A percentile compares a stretch with the other conserved stretches of the same genome.
phyloP scores from a whole-genome alignment of 1,140 invertebrate genomes.

The Anthonomus grandis region DNA sequence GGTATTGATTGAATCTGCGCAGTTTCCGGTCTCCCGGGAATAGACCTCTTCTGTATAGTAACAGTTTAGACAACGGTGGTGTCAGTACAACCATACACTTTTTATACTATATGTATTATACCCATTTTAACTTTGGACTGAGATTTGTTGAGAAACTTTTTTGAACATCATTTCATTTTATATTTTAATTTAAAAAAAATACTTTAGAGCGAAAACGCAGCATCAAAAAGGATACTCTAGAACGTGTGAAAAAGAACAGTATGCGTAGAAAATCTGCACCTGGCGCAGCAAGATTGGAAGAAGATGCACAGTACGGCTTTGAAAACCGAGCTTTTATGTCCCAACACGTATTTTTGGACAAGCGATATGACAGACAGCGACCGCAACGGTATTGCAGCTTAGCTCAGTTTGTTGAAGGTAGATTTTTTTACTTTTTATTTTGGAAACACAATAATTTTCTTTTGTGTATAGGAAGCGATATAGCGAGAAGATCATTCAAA shows the following conservation, averaged over 20 bases:
- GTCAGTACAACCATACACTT: too few relatives aligned
- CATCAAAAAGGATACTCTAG: conserved; percentile 44
- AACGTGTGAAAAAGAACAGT: conserved; percentile 50
- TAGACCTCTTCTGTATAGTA: too few relatives aligned
- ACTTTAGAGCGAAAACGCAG: conserved; percentile 33
- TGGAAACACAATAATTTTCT: background rate
- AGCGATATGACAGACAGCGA: conserved; percentile 52
- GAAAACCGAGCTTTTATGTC: conserved; percentile 62
- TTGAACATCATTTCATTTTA: too few relatives aligned
- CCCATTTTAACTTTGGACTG: too few relatives aligned
- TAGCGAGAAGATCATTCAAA: conserved; percentile 68
- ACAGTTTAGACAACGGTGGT: too few relatives aligned
- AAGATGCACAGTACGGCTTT: conserved; percentile 59
- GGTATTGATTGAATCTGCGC: too few relatives aligned
- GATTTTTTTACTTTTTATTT: background rate
- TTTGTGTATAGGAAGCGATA: conserved; percentile 8
- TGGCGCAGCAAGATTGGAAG: conserved; percentile 52
- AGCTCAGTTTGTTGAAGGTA: conserved; percentile 74
- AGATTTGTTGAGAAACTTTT: too few relatives aligned
- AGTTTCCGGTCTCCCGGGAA: too few relatives aligned
- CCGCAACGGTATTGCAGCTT: conserved; percentile 66
- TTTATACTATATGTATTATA: too few relatives aligned
- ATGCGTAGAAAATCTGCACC: conserved; percentile 48
- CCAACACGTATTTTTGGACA: conserved; percentile 53
- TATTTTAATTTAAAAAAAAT: background rate